Evolutionary conservation across 2,797 vertebrate species (phyloP).

Genomic region (Discoglossus pictus): DNA sequence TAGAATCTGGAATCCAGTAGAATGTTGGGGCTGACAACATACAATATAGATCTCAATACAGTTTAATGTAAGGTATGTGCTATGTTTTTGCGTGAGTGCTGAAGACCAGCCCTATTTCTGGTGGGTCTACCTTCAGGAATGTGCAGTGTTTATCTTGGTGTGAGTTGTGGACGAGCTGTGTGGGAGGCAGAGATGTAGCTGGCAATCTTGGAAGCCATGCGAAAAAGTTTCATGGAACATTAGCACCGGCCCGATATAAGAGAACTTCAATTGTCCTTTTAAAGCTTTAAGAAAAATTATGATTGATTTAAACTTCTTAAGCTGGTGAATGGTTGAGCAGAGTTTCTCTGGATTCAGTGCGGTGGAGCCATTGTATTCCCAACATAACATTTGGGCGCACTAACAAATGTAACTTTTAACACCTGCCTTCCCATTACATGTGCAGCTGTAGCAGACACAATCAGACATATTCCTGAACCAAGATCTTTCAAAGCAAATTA

Average conservation of each 20-base stretch:
- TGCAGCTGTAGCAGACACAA: slow-evolving; percentile 36
- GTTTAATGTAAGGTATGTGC: slow-evolving; percentile 16
- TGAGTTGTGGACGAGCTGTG: slow-evolving; percentile 36
- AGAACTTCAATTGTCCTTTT: slow-evolving; percentile 47
- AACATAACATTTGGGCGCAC: slow-evolving; percentile 15
- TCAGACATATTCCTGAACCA: slow-evolving; percentile 14
- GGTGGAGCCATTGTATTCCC: slow-evolving; percentile 29
- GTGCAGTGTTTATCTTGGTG: slow-evolving; percentile 44
- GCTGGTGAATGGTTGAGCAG: slow-evolving; percentile 38
- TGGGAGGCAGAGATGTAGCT: slow-evolving; percentile 42
- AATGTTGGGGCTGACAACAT: slow-evolving; percentile 26
- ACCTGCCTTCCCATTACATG: slow-evolving; percentile 28
- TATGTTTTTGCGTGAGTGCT: slow-evolving; percentile 17
- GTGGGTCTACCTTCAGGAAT: slow-evolving; percentile 47
- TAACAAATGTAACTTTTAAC: slow-evolving; percentile 26
- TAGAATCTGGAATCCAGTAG: slow-evolving; percentile 10
- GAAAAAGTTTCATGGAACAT: slow-evolving; percentile 52
- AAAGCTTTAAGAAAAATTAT: slow-evolving; percentile 48
- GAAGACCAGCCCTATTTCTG: slow-evolving; percentile 44
- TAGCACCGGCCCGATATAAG: slow-evolving; percentile 45
- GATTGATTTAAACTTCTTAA: slow-evolving; percentile 48
- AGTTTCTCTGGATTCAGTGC: slow-evolving; percentile 40
- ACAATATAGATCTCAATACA: slow-evolving; percentile 1
- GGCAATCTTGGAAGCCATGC: slow-evolving; percentile 47
- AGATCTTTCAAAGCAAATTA: slow-evolving; percentile 48